These are phyloP conservation scores for Cheirogaleus medius DNA, from an alignment of 2,113 vertebrate species.

Conservation along the genomic window DNA sequence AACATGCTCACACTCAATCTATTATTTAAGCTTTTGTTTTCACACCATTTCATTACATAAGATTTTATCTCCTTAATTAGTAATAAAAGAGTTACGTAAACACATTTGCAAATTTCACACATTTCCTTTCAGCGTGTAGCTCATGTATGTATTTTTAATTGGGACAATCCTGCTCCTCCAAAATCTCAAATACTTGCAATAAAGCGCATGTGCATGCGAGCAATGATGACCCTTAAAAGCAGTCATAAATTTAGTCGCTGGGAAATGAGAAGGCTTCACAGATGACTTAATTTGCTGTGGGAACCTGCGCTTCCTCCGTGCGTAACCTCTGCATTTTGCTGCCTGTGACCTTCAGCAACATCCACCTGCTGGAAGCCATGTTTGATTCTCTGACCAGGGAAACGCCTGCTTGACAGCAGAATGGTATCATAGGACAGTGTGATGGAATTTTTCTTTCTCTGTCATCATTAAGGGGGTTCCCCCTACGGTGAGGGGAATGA, in stretches of 20 bases:
- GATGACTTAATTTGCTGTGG: constrained; percentile 91
- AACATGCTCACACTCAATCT: background rate
- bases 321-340: constrained; percentile 80
- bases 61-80: background rate
- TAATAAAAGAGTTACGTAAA: background rate
- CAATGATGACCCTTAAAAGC: constrained; percentile 56
- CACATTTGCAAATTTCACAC: background rate
- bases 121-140: background rate
- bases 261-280: constrained; percentile 82
- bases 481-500: constrained; percentile 91
- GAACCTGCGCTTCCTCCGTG: constrained; percentile 83
- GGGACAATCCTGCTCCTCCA: background rate
- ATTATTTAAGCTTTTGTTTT: background rate
- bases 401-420: constrained; percentile 88
- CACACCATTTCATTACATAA: background rate
- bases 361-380: constrained; percentile 94
- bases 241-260: constrained; percentile 70
- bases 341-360: constrained; percentile 88
- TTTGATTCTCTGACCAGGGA: constrained; percentile 90
- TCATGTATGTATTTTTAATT: background rate
- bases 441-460: constrained; percentile 94
- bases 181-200: background rate
- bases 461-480: constrained; percentile 92
- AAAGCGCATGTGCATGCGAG: constrained; percentile 56
- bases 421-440: constrained; percentile 89